phyloP scores from a whole-genome alignment of 2,888 invertebrate species.

The Conchocele bisecta region DNA sequence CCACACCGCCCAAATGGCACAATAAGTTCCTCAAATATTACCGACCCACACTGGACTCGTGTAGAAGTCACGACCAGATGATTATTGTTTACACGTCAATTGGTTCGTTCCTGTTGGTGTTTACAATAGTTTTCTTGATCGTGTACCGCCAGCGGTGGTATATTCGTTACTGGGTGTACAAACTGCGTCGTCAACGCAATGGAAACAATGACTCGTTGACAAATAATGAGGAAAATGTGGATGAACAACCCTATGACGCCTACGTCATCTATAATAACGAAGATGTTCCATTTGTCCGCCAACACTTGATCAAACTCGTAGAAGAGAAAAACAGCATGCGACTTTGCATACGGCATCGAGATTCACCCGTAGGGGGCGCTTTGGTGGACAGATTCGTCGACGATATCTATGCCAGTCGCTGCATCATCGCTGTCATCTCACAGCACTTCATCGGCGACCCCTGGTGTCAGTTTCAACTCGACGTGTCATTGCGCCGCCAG shows the following conservation, averaged over 20 bases:
- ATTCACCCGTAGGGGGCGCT: slow-evolving; percentile 6
- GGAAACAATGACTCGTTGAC: not conserved
- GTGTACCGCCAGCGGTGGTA: slow-evolving; percentile 13
- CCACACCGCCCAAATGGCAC: not conserved
- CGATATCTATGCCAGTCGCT: slow-evolving; percentile 11
- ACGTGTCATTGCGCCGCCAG: not conserved
- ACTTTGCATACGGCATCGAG: slow-evolving; percentile 15
- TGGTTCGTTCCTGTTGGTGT: not conserved
- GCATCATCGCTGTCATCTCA: slow-evolving; percentile 19
- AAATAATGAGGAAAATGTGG: not conserved
- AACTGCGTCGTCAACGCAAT: not conserved
- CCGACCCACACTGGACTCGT: not conserved
- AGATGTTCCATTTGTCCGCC: slow-evolving; percentile 7
- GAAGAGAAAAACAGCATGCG: slow-evolving; percentile 5
- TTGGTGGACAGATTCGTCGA: slow-evolving; percentile 22
- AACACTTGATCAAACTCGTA: not conserved
- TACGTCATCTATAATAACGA: slow-evolving; percentile 29
- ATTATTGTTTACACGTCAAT: not conserved
- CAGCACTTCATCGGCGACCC: slow-evolving; percentile 13
- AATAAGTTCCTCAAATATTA: not conserved
- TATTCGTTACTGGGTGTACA: not conserved
- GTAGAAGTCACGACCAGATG: not conserved
- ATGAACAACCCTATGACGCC: not conserved
- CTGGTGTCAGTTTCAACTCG: slow-evolving; percentile 15
- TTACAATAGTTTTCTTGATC: not conserved